Conservation (phyloP, 1,140 invertebrate species). For the Agrilus planipennis region DNA sequence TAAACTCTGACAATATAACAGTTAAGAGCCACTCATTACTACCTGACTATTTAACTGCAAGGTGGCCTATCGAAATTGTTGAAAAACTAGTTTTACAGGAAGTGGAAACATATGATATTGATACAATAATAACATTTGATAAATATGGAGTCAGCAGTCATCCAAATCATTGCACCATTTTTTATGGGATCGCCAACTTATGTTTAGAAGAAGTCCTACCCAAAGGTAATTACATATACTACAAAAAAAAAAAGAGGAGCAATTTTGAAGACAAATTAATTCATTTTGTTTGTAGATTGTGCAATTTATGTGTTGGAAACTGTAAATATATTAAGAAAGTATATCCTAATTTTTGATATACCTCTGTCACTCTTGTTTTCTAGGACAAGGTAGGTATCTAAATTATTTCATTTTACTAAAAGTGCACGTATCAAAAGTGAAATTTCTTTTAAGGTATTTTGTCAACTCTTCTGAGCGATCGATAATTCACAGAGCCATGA, state of each 20-base stretch:
- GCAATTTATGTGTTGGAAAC: conserved; percentile 69
- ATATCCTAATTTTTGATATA: conserved; percentile 71
- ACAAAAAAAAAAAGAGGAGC: background rate
- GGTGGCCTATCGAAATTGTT: conserved; percentile 65
- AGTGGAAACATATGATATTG: conserved; percentile 61
- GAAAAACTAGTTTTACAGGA: conserved; percentile 58
- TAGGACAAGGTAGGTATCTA: conserved; percentile 51
- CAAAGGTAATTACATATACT: conserved; percentile 37
- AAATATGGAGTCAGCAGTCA: conserved; percentile 80
- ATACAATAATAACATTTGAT: conserved; percentile 87
- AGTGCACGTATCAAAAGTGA: conserved; percentile 3
- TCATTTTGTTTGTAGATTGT: conserved; percentile 49
- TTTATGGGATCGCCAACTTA: conserved; percentile 63
- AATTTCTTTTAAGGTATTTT: conserved; percentile 40
- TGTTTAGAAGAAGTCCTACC: conserved; percentile 63
- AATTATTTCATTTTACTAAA: conserved; percentile 8
- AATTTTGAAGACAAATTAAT: background rate
- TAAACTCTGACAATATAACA: conserved; percentile 60
- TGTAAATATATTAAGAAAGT: conserved; percentile 78
- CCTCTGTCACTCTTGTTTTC: conserved; percentile 64
- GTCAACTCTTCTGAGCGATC: conserved; percentile 43
- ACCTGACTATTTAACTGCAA: conserved; percentile 57
- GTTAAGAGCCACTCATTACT: conserved; percentile 57
- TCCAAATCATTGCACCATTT: conserved; percentile 76
- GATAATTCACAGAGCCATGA: conserved; percentile 64